Evolutionary conservation across 2,888 invertebrate genomes (phyloP), one percentile per base, ranked within the genome.

Genomic region (Parasteatoda lunata): DNA sequence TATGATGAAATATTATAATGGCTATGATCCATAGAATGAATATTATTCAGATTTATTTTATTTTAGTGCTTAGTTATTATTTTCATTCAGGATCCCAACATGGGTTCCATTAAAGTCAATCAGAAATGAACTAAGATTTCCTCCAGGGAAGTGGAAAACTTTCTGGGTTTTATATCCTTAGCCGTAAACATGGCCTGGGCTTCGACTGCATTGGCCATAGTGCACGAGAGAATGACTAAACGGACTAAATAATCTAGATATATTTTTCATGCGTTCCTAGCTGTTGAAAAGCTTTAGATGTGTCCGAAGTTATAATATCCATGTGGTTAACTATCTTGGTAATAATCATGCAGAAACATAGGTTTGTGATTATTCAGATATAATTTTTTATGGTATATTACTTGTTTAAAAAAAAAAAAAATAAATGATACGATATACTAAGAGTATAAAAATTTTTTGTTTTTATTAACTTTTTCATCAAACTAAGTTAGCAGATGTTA

Each of bases 221-320:
- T 97, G 88, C 97, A 97, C 93, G 97, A 97, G 92, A 94, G 95
- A 90, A 94, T 97, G 90, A 97, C 97, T 72, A 95, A 96, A 92
- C 93, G 95, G 89, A 93, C 93, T 88, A 93, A 93, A 7, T 95
- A 95, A 91, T 90, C 96, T 96, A 83, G 97, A 97, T 92, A 93
- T 96, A 89, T 94, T 97, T 91, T 94, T 97, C 96, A 96, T 92
- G 94, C 95, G 91, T 94, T 97, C 89, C 93, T 93, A 85, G 91
- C 94, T 90, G 91, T 91, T 79, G 95, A 95, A 91, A 96, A 96
- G 96, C 95, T 66, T 94, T 97, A 83, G 94, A 94, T 91, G 95
- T 96, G 87, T 96, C 96, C 80, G 97, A 97, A 93, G 95, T 96
- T 92, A 93, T 97, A 90, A 97, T 95, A 91, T 95, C 95, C 89